Conservation (phyloP, 2,113 vertebrate genomes). For the Dascyllus trimaculatus region DNA sequence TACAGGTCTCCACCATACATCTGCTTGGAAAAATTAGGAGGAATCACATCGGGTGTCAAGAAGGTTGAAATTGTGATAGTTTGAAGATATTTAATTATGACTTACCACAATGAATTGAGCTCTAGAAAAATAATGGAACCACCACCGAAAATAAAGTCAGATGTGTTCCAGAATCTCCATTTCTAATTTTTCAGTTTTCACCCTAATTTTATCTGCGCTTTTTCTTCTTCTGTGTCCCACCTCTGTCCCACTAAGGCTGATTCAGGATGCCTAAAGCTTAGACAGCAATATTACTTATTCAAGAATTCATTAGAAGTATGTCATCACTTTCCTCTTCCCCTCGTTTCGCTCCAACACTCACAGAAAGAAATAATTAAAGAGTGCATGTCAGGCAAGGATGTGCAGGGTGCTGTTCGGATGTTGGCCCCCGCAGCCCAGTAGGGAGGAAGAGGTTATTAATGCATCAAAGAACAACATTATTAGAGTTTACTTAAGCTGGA, state of each 20-base stretch:
- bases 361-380: conserved; percentile 80
- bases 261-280: conserved; percentile 71
- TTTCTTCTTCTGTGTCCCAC: conserved; percentile 14
- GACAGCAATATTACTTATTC: conserved; percentile 81
- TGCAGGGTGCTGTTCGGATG: conserved; percentile 49
- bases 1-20: too few species aligned
- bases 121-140: not conserved
- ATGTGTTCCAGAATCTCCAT: not conserved
- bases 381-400: conserved; percentile 63
- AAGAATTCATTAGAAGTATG: conserved; percentile 82
- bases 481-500: conserved; percentile 75
- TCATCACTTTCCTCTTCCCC: conserved; percentile 75
- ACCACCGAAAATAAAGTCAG: not conserved
- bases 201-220: not conserved
- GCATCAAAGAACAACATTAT: conserved; percentile 80
- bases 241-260: conserved; percentile 39
- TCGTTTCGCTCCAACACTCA: conserved; percentile 75
- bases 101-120: not conserved
- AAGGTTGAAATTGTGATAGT: not conserved
- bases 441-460: conserved; percentile 79
- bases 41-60: not conserved
- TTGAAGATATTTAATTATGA: not conserved
- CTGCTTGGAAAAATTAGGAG: too few species aligned
- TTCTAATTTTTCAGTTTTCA: not conserved
- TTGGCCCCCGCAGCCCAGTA: conserved; percentile 39